Evolutionary conservation across 2,888 invertebrate species (phyloP), one percentile per base, ranked within the genome.

Genomic region (Hyppa rectilinea): DNA sequence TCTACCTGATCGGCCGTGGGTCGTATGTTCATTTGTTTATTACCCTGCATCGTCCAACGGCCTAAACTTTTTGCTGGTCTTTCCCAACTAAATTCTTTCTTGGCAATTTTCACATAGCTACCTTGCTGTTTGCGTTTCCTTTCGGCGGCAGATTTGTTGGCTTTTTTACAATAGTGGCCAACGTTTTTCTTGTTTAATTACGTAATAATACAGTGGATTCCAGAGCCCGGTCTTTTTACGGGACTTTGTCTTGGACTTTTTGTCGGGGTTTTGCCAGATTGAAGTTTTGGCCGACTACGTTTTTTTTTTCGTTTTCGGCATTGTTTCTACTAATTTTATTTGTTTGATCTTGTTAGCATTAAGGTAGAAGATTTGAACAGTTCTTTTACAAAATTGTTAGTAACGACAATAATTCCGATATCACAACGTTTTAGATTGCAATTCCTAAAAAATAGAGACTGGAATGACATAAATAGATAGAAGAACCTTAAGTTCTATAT

Each of bases 21-120:
- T 88, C 92, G 92, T 95, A 93, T 90, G 88, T 93, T 92, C 91
- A 91, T 92, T 90, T 92, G 91, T 94, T 94, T 94, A 94, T 93
- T 85, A 84, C 88, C 87, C 92, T 90, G 93, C 94, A 92, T 88
- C 87, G 88, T 84, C 88, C 84, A 83, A 87, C 84, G 69, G 83
- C 81, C 85, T 84, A 81, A 82, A 76, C 76, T 80, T 77, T 81
- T 84, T 82, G 70, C 75, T 71, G 63, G 66, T 66, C 67, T 73
- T 67, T 80, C 71, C 70, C 55, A 79, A 68, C 74, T 71, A 78
- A 85, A 85, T 86, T 86, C 81, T 87, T 86, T 85, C 82, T 86
- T 83, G 87, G 86, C 83, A 84, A 90, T 90, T 92, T 90, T 85
- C 87, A 85, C 87, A 90, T 92, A 88, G 92, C 92, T 90, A 91